phyloP scores from a whole-genome alignment of 2,888 invertebrate genomes.

The Phyto melanocephala region DNA sequence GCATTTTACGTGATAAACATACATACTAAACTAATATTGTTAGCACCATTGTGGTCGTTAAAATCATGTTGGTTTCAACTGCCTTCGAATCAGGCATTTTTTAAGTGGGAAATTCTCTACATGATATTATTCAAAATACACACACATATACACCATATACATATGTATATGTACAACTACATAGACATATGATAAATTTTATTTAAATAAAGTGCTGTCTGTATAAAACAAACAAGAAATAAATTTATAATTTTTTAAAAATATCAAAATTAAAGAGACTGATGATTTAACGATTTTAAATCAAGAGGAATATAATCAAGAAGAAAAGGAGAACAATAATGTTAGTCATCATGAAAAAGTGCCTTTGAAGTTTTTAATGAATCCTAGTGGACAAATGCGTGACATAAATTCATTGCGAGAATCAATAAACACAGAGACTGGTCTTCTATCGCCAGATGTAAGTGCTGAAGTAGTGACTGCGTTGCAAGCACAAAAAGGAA shows the following conservation, averaged over 20 bases:
- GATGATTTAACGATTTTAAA: constrained; percentile 5
- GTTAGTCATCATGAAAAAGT: constrained; percentile 71
- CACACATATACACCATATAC: no score
- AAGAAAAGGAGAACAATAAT: constrained; percentile 74
- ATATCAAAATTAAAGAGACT: constrained; percentile 14
- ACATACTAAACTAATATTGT: no score
- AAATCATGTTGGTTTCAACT: no score
- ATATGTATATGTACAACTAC: no score
- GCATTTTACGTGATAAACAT: no score
- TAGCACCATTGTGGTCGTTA: no score
- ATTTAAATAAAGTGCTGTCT: no score
- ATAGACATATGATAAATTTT: no score
- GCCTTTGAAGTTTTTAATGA: constrained; percentile 86
- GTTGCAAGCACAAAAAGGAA: constrained; percentile 87
- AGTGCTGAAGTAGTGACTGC: constrained; percentile 89
- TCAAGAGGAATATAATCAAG: constrained; percentile 63
- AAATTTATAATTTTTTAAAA: background rate
- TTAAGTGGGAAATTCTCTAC: no score
- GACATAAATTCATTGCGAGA: constrained; percentile 84
- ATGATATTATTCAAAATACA: no score
- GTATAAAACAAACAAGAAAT: background rate
- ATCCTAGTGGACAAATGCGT: constrained; percentile 86
- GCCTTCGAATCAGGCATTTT: no score
- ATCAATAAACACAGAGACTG: constrained; percentile 82
- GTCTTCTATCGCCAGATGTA: constrained; percentile 85